These are phyloP conservation scores for Cossypha caffra DNA, from an alignment of 2,797 vertebrate species.

Conservation along the genomic window DNA sequence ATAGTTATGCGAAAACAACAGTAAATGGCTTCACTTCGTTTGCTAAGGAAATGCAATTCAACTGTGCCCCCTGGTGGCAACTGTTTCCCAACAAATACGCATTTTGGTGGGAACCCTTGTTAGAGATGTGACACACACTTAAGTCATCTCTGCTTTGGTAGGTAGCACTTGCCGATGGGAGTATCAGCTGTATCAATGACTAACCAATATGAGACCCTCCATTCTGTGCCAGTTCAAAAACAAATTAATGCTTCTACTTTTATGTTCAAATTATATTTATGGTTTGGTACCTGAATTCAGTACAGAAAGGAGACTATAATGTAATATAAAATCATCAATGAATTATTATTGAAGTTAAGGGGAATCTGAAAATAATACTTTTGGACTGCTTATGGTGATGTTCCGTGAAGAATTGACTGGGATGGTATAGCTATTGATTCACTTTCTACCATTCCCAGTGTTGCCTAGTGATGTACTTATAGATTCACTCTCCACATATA, in stretches of 20 bases:
- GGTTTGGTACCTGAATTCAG: not conserved
- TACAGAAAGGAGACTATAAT: not conserved
- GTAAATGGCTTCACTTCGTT: constrained; percentile 36
- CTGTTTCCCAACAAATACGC: not conserved
- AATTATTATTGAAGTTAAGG: not conserved
- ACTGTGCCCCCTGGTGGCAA: constrained; percentile 73
- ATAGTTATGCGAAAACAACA: constrained; percentile 54
- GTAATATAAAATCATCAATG: not conserved
- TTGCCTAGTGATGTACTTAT: not conserved
- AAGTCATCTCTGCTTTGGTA: not conserved
- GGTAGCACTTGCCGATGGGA: not conserved
- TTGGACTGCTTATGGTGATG: not conserved
- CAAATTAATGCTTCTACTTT: not conserved
- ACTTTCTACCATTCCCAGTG: not conserved
- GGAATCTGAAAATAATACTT: not conserved
- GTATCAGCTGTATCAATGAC: not conserved
- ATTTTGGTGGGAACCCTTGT: not conserved
- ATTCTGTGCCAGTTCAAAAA: not conserved
- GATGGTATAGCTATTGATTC: not conserved
- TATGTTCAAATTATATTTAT: not conserved
- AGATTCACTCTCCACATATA: not conserved
- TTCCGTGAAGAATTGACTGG: not conserved
- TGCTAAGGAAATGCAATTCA: constrained; percentile 42
- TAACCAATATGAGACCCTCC: not conserved
- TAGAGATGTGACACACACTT: not conserved